These are phyloP conservation scores for Tetranychus truncatus DNA, from an alignment of 2,888 invertebrate genomes.

Conservation along the genomic window DNA sequence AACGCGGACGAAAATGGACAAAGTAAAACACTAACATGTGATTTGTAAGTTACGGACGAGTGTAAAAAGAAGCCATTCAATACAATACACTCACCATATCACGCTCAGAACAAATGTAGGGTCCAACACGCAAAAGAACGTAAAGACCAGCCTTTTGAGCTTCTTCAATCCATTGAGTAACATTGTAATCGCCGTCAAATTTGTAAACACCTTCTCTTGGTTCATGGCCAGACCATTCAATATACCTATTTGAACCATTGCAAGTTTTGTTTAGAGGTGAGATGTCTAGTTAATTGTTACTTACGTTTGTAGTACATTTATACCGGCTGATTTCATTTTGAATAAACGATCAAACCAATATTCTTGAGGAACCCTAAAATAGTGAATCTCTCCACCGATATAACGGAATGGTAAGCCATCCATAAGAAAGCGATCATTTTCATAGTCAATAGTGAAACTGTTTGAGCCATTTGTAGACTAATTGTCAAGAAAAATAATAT, in stretches of 20 bases:
- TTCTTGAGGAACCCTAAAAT: conserved; percentile 7
- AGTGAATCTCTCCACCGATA: conserved; percentile 1
- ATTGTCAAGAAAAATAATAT: no score
- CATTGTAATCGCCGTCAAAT: conserved; percentile 40
- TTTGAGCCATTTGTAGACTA: neutral
- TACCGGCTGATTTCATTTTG: conserved; percentile 2
- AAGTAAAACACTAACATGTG: no score
- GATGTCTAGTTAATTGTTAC: neutral
- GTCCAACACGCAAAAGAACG: conserved; percentile 65
- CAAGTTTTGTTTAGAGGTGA: neutral
- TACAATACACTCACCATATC: conserved; percentile 30
- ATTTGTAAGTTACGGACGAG: neutral
- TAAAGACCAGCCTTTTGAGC: conserved; percentile 58
- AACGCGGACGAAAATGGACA: no score
- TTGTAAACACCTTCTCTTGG: conserved; percentile 41
- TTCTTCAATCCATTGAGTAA: conserved; percentile 46
- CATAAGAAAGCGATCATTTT: conserved; percentile 9
- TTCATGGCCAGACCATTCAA: conserved; percentile 77
- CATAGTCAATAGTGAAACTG: conserved; percentile 3
- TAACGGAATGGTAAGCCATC: conserved; percentile 7
- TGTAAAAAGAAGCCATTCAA: neutral
- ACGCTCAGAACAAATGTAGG: conserved; percentile 80
- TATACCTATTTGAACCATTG: conserved; percentile 38
- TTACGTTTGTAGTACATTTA: conserved; percentile 10
- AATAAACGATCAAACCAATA: conserved; percentile 10